Evolutionary conservation across 2,888 invertebrate species (phyloP).

Genomic region (Acanthosoma haemorrhoidale): DNA sequence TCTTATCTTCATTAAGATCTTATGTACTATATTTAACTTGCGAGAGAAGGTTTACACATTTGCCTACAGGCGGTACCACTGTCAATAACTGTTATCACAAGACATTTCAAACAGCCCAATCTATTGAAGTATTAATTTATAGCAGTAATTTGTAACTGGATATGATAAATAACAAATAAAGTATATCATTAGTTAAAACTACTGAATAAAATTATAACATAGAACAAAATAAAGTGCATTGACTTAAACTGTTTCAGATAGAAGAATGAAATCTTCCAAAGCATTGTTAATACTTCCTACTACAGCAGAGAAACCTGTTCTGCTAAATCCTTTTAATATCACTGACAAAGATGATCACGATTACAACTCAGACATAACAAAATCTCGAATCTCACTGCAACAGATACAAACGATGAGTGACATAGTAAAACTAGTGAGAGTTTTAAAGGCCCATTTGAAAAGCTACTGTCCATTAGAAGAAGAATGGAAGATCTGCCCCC

Average conservation of each 20-base stretch:
- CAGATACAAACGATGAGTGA: slow-evolving; percentile 36
- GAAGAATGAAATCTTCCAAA: slow-evolving; percentile 18
- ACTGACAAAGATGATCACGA: slow-evolving; percentile 29
- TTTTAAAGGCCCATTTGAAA: slow-evolving; percentile 35
- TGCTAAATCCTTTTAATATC: slow-evolving; percentile 32
- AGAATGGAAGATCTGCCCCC: slow-evolving; percentile 27
- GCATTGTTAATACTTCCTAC: slow-evolving; percentile 30
- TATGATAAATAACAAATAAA: no score
- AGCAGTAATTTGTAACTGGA: no score
- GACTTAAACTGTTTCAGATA: slow-evolving; percentile 27
- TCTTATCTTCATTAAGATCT: no score
- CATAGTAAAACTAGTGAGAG: slow-evolving; percentile 32
- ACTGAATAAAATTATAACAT: no score
- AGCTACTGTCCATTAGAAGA: slow-evolving; percentile 31
- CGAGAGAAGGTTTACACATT: no score
- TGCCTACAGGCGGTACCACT: no score
- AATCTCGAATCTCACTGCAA: slow-evolving; percentile 18
- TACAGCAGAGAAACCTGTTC: slow-evolving; percentile 12
- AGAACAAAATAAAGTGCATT: no score
- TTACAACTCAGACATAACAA: neutral
- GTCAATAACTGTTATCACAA: no score
- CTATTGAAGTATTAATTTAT: no score
- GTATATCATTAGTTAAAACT: no score
- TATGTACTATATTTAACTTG: no score
- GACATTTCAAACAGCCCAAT: no score